phyloP scores from a whole-genome alignment of 2,888 invertebrate species.

The Drosophila eohydei region DNA sequence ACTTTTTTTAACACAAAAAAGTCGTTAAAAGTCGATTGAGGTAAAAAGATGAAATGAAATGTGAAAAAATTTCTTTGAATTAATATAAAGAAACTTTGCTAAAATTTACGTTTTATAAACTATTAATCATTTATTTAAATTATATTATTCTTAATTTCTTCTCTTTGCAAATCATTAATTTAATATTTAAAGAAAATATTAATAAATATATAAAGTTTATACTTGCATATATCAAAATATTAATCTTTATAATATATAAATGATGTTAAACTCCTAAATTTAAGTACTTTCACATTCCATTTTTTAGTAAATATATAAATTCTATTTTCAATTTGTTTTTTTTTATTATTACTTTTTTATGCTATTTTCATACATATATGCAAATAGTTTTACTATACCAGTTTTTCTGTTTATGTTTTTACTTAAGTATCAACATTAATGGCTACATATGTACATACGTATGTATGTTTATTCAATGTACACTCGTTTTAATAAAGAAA shows the following conservation, averaged over 20 bases:
- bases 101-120: neutral
- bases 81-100: neutral
- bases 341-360: constrained; percentile 1
- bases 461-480: constrained; percentile 8
- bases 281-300: neutral
- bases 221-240: neutral
- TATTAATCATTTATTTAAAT: neutral
- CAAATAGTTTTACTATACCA: neutral
- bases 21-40: no score
- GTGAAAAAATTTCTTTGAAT: neutral
- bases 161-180: no score
- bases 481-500: constrained; percentile 13
- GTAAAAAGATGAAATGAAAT: neutral
- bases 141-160: neutral
- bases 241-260: neutral
- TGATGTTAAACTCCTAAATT: neutral
- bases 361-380: neutral
- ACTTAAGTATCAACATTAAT: constrained; percentile 3
- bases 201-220: neutral
- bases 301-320: neutral
- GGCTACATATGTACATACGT: constrained; percentile 12
- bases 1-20: neutral
- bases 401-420: constrained; percentile 2
- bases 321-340: neutral
- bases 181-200: neutral